Conservation (phyloP, 2,797 vertebrate species). For the Sebastes iracundus region DNA sequence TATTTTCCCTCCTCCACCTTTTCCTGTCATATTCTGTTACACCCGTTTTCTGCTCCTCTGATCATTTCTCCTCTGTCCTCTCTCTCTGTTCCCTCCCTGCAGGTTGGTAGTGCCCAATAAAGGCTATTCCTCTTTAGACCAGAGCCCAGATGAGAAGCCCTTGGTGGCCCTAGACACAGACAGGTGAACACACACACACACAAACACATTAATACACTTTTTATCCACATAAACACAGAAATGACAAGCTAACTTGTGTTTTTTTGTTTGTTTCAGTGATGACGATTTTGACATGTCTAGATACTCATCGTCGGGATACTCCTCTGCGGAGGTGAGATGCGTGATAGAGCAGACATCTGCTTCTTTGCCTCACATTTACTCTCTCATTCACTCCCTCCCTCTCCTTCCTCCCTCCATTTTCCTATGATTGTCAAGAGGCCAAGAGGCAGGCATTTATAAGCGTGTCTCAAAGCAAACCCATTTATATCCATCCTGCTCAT, state of each 20-base stretch:
- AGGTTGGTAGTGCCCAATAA: conserved; percentile 98
- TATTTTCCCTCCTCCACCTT: not conserved
- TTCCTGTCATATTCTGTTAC: conserved; percentile 5
- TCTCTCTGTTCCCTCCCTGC: conserved; percentile 17
- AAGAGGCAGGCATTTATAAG: conserved; percentile 7
- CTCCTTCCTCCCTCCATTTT: not conserved
- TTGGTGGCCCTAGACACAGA: conserved; percentile 97
- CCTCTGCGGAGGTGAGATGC: conserved; percentile 94
- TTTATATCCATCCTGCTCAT: conserved; percentile 24
- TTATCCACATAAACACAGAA: not conserved
- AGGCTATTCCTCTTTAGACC: conserved; percentile 97
- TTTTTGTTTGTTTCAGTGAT: conserved; percentile 81
- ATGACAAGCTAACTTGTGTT: not conserved
- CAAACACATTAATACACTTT: not conserved
- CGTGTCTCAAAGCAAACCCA: conserved; percentile 4
- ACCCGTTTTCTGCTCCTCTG: not conserved
- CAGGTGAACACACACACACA: conserved; percentile 82
- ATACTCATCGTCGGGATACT: conserved; percentile 97
- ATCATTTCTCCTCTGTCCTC: not conserved
- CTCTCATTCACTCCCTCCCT: not conserved
- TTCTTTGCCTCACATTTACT: not conserved
- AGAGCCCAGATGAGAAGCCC: conserved; percentile 97
- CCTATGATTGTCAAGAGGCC: not conserved
- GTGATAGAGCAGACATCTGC: conserved; percentile 32
- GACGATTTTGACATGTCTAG: conserved; percentile 98